Base-by-base conservation (phyloP, 2,888 invertebrate genomes). In the Gymnoscelis rufifasciata region DNA sequence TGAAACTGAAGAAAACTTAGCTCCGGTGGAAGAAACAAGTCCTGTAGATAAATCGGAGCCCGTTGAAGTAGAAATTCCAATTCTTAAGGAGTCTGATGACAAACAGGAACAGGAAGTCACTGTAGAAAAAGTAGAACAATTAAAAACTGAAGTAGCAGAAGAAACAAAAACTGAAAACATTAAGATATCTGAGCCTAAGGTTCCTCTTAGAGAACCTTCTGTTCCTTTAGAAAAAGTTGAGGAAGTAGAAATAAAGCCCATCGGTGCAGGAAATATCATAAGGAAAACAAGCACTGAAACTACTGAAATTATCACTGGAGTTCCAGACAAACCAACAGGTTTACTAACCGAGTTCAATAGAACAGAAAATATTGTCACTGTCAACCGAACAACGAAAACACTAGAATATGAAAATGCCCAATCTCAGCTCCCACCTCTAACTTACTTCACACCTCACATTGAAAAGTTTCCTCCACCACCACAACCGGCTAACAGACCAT, bases 221-320 rank as follows among this genome's bases (percentile, higher is more conserved):
- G 71, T 86, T 23, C 86, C 83, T 10, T 64, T 87, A 12, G 88
- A 88, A 15, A 87, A 83, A 63, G 82, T 83, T 15, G 84, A 86
- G 68, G 84, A 83, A 54, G 69, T 87, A 29, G 88, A 88, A 69
- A 88, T 88, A 13, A 88, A 87, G 51, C 87, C 88, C 1, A 84
- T 88, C 36, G 78, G 79, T 11, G 71, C 78, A 37, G 66, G 71
- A n/a, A 78, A 78, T 58, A 63, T 78, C 2, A 68, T 83, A 28
- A 78, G 80, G 5, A 87, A 83, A 62, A 69, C 82, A 7, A 78
- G 74, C 13, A 72, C 76, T 39, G 74, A 80, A 56, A 82, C 71
- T 27, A 87, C 87, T 23, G 84, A 87, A 77, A 86, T 84, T 3
- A 79, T 78, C 14, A 80, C 73, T 3, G 80, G 69, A 37, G 66